Evolutionary conservation across 2,888 invertebrate genomes (phyloP).

Genomic region (Fragum whitleyi): DNA sequence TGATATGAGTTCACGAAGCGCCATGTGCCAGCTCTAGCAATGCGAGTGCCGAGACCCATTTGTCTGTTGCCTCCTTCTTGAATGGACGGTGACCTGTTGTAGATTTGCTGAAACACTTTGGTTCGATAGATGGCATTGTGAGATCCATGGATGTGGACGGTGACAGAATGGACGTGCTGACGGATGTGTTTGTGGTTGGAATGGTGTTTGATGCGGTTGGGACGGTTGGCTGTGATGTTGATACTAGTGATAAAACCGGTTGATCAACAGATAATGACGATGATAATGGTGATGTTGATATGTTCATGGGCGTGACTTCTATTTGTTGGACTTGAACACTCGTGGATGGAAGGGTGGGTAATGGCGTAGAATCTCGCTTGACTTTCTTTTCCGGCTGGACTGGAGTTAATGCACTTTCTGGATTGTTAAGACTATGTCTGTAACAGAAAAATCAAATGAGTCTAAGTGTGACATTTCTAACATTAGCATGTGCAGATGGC

Average conservation of each 20-base stretch:
- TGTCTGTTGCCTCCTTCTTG: conserved; percentile 76
- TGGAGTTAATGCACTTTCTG: conserved; percentile 49
- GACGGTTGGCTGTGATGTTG: conserved; percentile 6
- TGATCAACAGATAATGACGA: background rate
- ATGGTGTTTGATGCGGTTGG: conserved; percentile 1
- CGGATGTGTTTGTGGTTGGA: conserved; percentile 13
- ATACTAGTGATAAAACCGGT: conserved; percentile 10
- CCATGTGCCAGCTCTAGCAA: conserved; percentile 81
- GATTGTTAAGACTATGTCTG: conserved; percentile 48
- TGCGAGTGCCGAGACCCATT: conserved; percentile 80
- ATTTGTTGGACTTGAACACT: conserved; percentile 58
- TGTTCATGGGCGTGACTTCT: conserved; percentile 41
- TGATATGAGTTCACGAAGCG: conserved; percentile 31
- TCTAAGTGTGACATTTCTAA: no score
- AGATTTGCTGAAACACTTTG: conserved; percentile 27
- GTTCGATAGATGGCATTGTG: conserved; percentile 42
- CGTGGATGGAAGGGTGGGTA: conserved; percentile 37
- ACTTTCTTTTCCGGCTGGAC: conserved; percentile 58
- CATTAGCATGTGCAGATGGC: background rate
- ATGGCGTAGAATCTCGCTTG: conserved; percentile 52
- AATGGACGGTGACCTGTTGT: conserved; percentile 51
- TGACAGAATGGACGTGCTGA: background rate
- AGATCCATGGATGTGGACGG: conserved; percentile 17
- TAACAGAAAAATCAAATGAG: conserved; percentile 5
- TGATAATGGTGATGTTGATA: conserved; percentile 5